Conservation (phyloP, 2,113 vertebrate species). For the Brienomyrus brachyistius region DNA sequence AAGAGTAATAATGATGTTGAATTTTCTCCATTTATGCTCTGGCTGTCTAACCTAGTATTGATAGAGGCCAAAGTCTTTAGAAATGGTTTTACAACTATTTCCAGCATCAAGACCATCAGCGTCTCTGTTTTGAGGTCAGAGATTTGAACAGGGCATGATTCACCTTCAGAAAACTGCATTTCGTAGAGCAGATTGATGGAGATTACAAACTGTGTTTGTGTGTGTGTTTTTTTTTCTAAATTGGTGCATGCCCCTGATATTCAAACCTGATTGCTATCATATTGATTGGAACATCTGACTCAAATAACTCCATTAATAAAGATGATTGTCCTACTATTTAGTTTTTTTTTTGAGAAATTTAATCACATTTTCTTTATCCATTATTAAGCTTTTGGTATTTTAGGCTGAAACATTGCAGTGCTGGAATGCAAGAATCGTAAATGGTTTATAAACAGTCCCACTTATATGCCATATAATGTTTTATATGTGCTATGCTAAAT, state of each 20-base stretch:
- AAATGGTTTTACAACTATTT: neutral
- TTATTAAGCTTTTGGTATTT: neutral
- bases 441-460: neutral
- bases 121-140: neutral
- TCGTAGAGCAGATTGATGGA: neutral
- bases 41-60: neutral
- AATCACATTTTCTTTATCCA: neutral
- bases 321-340: neutral
- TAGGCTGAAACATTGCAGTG: neutral
- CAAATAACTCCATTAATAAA: neutral
- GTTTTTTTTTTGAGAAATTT: neutral
- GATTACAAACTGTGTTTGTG: neutral
- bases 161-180: neutral
- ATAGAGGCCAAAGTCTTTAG: neutral
- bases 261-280: neutral
- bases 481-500: neutral
- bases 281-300: neutral
- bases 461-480: neutral
- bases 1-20: neutral
- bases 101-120: neutral
- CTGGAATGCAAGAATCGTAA: neutral
- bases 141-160: neutral
- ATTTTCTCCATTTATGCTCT: neutral
- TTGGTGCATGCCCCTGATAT: neutral
- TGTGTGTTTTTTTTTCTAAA: neutral